Conservation (phyloP, 2,113 vertebrate genomes). For the Promerops cafer region DNA sequence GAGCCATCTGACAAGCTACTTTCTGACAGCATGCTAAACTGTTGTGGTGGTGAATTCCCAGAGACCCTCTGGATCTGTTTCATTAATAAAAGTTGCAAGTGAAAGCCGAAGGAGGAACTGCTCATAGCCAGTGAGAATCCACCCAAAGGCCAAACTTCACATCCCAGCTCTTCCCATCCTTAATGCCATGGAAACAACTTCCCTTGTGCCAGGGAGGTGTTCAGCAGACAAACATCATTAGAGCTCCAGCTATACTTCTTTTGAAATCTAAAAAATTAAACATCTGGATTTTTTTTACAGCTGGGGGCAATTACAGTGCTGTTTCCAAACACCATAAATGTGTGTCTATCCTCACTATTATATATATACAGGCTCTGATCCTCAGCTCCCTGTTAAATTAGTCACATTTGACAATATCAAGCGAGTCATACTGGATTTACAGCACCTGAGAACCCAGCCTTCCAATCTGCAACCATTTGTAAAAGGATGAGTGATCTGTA, state of each 20-base stretch:
- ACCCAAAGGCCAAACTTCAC: background rate
- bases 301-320: background rate
- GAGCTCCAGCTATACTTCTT: background rate
- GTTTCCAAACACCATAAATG: background rate
- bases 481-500: background rate
- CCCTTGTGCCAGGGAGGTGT: background rate
- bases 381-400: slow-evolving; percentile 10
- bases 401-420: background rate
- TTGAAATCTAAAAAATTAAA: slow-evolving; percentile 7
- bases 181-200: background rate
- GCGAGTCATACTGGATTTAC: background rate
- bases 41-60: slow-evolving; percentile 16
- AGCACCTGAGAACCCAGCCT: background rate
- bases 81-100: slow-evolving; percentile 40
- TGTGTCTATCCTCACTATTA: background rate
- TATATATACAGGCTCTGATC: background rate
- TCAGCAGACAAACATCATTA: background rate
- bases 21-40: slow-evolving; percentile 36
- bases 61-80: slow-evolving; percentile 34
- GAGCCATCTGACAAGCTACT: slow-evolving; percentile 46
- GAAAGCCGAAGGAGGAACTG: slow-evolving; percentile 2
- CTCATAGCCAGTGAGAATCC: background rate
- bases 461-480: background rate
- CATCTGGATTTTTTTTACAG: slow-evolving; percentile 11
- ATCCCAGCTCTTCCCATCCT: background rate